Percentiles rank a stretch among this genome's conserved stretches.
These are phyloP conservation scores for Drosophila bocki DNA, from an alignment of 1,140 invertebrate genomes.

Conservation along the genomic window DNA sequence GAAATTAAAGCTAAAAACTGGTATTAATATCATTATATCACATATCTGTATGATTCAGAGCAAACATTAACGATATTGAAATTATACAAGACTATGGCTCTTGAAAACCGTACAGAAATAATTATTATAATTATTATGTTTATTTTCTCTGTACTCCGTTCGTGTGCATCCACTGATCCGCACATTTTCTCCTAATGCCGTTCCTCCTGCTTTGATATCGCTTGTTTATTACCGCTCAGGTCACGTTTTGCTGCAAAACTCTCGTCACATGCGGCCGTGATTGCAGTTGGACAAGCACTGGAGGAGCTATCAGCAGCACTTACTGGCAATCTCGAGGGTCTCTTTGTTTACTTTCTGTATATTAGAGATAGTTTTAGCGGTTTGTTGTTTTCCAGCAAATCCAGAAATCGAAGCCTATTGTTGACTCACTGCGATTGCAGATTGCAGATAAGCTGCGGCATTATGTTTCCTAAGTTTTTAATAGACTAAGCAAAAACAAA, in stretches of 20 bases:
- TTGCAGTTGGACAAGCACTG: constrained; percentile 26
- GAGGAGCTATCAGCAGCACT: constrained; percentile 5
- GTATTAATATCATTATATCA: background rate
- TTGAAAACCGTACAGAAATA: background rate
- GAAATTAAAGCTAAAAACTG: background rate
- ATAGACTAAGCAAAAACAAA: constrained; percentile 8
- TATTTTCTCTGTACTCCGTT: background rate
- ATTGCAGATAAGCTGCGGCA: constrained; percentile 22
- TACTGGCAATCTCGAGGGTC: background rate
- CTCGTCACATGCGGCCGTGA: constrained; percentile 23
- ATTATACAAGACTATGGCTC: background rate
- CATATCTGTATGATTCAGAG: background rate
- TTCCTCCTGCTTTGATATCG: constrained; percentile 4
- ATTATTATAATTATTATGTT: no score
- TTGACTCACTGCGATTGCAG: constrained; percentile 24
- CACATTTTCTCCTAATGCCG: constrained; percentile 16
- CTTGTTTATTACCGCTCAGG: constrained; percentile 12
- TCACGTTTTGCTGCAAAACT: constrained; percentile 26
- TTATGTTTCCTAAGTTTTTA: constrained; percentile 3
- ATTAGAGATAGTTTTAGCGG: constrained; percentile 2
- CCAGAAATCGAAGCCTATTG: constrained; percentile 3
- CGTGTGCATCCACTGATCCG: constrained; percentile 12
- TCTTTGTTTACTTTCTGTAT: constrained; percentile 31
- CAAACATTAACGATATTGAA: background rate
- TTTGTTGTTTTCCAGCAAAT: background rate